These are phyloP conservation scores for Diacarnus erythraeanus DNA, from an alignment of 37 sponge, comb jelly and placozoan genomes.

Conservation along the genomic window DNA sequence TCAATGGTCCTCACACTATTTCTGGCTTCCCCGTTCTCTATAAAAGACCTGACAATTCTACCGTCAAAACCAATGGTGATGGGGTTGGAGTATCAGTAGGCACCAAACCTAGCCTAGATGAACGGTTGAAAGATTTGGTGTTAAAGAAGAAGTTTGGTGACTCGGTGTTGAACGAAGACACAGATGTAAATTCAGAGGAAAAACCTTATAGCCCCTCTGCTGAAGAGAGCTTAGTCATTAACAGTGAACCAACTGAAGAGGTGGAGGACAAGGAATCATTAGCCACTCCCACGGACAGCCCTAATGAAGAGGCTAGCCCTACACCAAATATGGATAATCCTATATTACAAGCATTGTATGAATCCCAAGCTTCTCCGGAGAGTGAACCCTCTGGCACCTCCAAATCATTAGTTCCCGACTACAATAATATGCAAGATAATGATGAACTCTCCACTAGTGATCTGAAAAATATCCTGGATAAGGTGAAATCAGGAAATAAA, in stretches of 20 bases:
- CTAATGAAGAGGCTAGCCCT: slow-evolving; percentile 7
- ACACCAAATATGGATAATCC: slow-evolving; percentile 40
- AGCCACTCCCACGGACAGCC: slow-evolving; percentile 3
- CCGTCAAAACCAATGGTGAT: not conserved
- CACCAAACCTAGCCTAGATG: slow-evolving; percentile 21
- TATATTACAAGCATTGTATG: slow-evolving; percentile 39
- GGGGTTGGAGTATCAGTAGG: not conserved
- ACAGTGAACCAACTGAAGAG: not conserved
- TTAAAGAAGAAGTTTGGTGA: not conserved
- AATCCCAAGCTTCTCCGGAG: slow-evolving; percentile 12
- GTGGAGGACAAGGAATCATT: slow-evolving; percentile 20
- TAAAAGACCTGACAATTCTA: not conserved
- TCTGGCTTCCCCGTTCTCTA: not conserved
- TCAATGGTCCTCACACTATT: not conserved
- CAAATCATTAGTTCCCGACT: not conserved
- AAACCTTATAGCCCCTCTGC: slow-evolving; percentile 38
- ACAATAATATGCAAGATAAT: not conserved
- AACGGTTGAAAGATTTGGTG: slow-evolving; percentile 20
- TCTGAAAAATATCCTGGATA: not conserved
- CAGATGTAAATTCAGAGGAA: slow-evolving; percentile 7
- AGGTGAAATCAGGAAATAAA: slow-evolving; percentile 5
- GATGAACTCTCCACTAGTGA: not conserved
- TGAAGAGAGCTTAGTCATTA: slow-evolving; percentile 8
- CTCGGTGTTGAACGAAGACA: not conserved
- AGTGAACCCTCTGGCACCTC: not conserved